A percentile compares a stretch with the other conserved stretches of the same genome.
phyloP scores from a whole-genome alignment of 2,888 invertebrate species.

The Tromatobia lineatoria region DNA sequence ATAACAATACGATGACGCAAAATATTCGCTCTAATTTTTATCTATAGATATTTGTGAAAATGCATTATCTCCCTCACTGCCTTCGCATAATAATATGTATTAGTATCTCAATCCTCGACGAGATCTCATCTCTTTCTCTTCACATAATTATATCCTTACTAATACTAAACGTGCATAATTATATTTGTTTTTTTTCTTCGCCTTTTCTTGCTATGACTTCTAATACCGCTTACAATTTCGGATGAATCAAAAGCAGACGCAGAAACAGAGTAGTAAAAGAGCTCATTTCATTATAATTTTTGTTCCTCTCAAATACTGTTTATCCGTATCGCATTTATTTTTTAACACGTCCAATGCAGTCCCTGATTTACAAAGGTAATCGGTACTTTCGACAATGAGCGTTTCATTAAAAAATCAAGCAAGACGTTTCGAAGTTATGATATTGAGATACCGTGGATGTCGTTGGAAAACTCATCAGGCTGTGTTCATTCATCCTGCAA shows the following conservation, averaged over 20 bases:
- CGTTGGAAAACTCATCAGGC: conserved; percentile 78
- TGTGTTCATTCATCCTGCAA: conserved; percentile 64
- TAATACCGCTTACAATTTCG: conserved; percentile 75
- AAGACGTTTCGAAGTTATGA: conserved; percentile 64
- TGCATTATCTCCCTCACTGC: conserved; percentile 77
- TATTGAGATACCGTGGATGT: conserved; percentile 65
- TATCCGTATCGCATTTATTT: conserved; percentile 28
- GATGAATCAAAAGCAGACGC: conserved; percentile 76
- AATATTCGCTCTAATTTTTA: conserved; percentile 69
- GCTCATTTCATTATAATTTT: conserved; percentile 54
- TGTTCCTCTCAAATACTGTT: conserved; percentile 65
- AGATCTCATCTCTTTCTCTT: conserved; percentile 58
- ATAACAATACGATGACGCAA: conserved; percentile 74
- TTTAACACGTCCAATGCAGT: conserved; percentile 35
- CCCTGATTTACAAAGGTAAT: conserved; percentile 52
- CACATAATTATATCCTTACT: conserved; percentile 76
- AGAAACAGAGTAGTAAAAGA: conserved; percentile 71
- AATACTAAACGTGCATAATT: conserved; percentile 82
- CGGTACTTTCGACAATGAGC: conserved; percentile 63
- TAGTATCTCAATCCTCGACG: conserved; percentile 75
- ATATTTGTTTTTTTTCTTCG: conserved; percentile 70
- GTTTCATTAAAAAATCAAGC: conserved; percentile 69
- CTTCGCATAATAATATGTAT: conserved; percentile 62
- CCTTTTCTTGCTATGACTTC: conserved; percentile 63
- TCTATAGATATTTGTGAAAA: conserved; percentile 80